Evolutionary conservation across 2,113 vertebrate species (phyloP), one percentile per base, ranked within the genome.

Genomic region (Corythornis vintsioides): DNA sequence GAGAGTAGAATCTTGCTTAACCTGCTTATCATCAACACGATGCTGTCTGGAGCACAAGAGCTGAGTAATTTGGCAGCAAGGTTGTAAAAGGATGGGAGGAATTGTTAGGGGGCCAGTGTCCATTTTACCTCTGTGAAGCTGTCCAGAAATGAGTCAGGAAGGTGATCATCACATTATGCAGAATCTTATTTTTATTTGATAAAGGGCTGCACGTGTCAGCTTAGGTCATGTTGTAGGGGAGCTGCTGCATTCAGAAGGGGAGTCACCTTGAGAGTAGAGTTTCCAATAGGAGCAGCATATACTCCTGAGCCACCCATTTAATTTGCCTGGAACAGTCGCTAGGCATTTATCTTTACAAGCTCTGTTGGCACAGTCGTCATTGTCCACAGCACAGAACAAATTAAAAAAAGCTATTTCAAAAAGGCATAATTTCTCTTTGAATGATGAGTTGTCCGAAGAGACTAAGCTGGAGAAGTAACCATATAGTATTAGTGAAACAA

Each of bases 21-120:
- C 4, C 11, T 42, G 0, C 2, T 29, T 9, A 1, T 52, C n/a
- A 4, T 13, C 64, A 15, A 0, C 1, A 0, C 2, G 7, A 13
- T 20, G 33, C 20, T 12, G 0, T 19, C 11, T 42, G 67, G n/a
- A 88, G 38, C 3, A 1, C 6, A 10, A 40, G 48, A 38, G 33
- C 73, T 31, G 19, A 28, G 47, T 3, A 5, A 13, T 26, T 66
- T 63, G 60, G 31, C 50, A 33, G 10, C 18, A 59, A 29, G 2
- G 3, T 52, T 40, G 53, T 9, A 45, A 42, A 24, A 33, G 42
- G 20, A 6, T 33, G 69, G 74, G 4, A 74, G 31, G 63, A 55
- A 10, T 9, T 43, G 29, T 15, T 67, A 57, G 45, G 35, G 35
- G 20, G 1, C 38, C 1, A 0, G 8, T 40, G 63, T 14, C 42